Base-by-base conservation (phyloP, 2,888 invertebrate genomes). In the Cosmorhoe ocellata region DNA sequence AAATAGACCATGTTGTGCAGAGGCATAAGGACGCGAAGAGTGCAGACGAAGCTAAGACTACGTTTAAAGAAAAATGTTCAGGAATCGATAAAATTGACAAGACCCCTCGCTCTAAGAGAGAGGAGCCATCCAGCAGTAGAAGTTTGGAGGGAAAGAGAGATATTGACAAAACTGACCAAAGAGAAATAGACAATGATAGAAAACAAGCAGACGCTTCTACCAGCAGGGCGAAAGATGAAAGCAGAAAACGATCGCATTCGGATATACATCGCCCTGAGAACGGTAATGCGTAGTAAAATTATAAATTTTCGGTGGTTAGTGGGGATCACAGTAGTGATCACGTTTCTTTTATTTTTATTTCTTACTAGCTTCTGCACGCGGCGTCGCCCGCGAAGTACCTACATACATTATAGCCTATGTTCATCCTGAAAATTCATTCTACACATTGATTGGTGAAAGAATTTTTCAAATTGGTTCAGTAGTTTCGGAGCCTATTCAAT, bases 1-100 rank as follows among this genome's bases (percentile, higher is more conserved):
- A 84, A 67, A 84, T 37, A 45, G 41, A 51, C 46, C 37, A 13
- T 9, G 8, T 42, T 6, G 3, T 45, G 0, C 45, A 45, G 10
- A 30, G 45, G n/a, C 51, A 45, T 32, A 38, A 28, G 7, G 49
- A 43, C 14, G 37, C 12, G 6, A 48, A 14, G 8, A 30, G 1
- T 7, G 34, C 22, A 27, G 34, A 42, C 26, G 43, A 39, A n/a
- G n/a, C 47, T 13, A 31, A n/a, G 1, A 24, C 51, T 26, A 57
- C 47, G 40, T 33, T 10, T 5, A 38, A 55, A 32, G 56, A 45
- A 12, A 33, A 53, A 44, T 11, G 9, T 7, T 38, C 45, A 43
- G 24, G 41, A 37, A 32, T 10, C 14, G 12, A 46, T 7, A 39
- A 33, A 30, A 14, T 31, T 11, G 41, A 41, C 18, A 37, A 49